Evolutionary conservation across 2,113 vertebrate genomes (phyloP), one percentile per base, ranked within the genome.

Genomic region (Peromyscus californicus): DNA sequence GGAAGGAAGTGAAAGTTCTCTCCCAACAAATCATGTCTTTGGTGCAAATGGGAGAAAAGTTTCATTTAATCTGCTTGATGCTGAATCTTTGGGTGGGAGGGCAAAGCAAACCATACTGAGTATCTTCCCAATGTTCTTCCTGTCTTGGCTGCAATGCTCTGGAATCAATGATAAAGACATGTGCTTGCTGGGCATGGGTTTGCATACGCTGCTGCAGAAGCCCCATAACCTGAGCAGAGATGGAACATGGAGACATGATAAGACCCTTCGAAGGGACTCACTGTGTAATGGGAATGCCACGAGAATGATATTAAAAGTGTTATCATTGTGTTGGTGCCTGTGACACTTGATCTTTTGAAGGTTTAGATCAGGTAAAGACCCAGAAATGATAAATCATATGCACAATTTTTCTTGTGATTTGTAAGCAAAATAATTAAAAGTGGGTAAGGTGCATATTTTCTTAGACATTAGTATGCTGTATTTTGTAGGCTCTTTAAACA

Each of bases 341-440:
- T 39, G 57, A 39, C 57, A 26, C 61, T 57, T 19, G 85, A 31
- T 33, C 36, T 59, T 94, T 95, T 26, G 57, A 88, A 91, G 39
- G 75, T 69, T 70, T 84, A 87, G 74, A 87, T 31, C 33, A 93
- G 51, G 24, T 67, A 79, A 94, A 86, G 10, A 89, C 29, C 10
- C 95, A n/a, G 15, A 82, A 61, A 91, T 95, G 29, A 69, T 88
- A 85, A 94, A 45, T 24, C 54, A 67, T 36, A 48, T 24, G 57
- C 26, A 85, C 39, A 76, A 31, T 5, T 36, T 24, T 61, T 89
- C 61, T 39, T 96, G 93, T 69, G 70, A 51, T 33, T 90, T 96
- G 5, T 54, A 97, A 95, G 42, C 19, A 88, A 94, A 90, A 65
- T 87, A 65, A 65, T 48, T 88, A 75, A 95, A 45, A 96, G 26